A percentile compares a stretch with the other conserved stretches of the same genome.
Conservation (phyloP, 92 coral and sea anemone species). For the Parazoanthus darwini region DNA sequence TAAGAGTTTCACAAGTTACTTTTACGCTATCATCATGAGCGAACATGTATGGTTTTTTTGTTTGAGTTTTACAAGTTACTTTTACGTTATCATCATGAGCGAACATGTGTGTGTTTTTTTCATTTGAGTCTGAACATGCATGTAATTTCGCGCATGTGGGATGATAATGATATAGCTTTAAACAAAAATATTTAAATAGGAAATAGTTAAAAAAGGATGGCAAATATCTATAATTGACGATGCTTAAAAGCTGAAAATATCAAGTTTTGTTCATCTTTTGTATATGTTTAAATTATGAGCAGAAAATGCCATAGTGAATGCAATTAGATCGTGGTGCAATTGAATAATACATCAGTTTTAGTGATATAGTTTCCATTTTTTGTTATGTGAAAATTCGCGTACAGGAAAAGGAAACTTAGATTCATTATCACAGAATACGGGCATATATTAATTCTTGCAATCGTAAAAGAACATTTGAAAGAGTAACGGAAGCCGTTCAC, state of each 20-base stretch:
- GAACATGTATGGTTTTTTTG: not conserved
- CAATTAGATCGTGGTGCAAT: not conserved
- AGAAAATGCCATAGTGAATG: not conserved
- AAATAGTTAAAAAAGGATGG: not conserved
- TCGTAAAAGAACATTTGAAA: not conserved
- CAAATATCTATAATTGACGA: too few relatives aligned
- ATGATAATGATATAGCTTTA: not conserved
- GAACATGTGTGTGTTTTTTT: not conserved
- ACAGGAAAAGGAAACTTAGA: not conserved
- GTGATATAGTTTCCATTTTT: not conserved
- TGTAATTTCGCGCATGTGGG: not conserved
- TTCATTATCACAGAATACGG: not conserved
- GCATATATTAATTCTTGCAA: not conserved
- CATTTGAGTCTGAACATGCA: not conserved
- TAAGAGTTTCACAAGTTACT: not conserved
- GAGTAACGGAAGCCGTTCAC: constrained; percentile 24
- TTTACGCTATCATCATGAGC: too few relatives aligned
- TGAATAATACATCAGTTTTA: not conserved
- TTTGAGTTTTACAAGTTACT: not conserved
- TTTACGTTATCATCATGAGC: too few relatives aligned
- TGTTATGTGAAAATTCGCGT: not conserved
- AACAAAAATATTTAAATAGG: not conserved
- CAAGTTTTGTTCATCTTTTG: not conserved
- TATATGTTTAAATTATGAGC: not conserved
- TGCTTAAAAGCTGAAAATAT: too few relatives aligned